Evolutionary conservation across 2,888 invertebrate species (phyloP).

Genomic region (Drosophila siamana): DNA sequence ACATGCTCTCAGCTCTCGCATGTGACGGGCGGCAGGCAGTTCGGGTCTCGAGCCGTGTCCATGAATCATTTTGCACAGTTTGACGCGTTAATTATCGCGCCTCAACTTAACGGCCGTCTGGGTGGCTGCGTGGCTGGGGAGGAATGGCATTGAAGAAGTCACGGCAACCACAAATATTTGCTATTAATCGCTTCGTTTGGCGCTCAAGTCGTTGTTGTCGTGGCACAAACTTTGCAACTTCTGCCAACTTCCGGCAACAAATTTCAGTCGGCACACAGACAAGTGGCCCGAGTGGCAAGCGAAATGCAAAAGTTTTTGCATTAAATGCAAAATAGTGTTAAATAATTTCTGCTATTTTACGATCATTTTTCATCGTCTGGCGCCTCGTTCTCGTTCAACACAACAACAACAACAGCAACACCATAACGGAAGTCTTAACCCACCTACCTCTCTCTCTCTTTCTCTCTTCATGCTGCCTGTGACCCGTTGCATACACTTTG

Average conservation of each 20-base stretch:
- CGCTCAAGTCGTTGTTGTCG: constrained; percentile 52
- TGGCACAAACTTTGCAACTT: constrained; percentile 67
- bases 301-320: constrained; percentile 68
- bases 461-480: not conserved
- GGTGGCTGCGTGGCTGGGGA: not conserved
- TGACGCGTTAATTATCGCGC: constrained; percentile 44
- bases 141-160: constrained; percentile 20
- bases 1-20: not conserved
- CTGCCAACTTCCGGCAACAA: constrained; percentile 70
- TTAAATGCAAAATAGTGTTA: constrained; percentile 78
- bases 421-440: constrained; percentile 59
- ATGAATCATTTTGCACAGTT: constrained; percentile 26
- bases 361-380: constrained; percentile 60
- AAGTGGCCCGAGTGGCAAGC: constrained; percentile 22
- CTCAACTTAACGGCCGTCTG: not conserved
- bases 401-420: not conserved
- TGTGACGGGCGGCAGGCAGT: not conserved
- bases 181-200: constrained; percentile 70
- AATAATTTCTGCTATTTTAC: constrained; percentile 75
- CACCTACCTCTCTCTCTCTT: not conserved
- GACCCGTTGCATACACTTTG: constrained; percentile 7
- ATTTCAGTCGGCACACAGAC: constrained; percentile 54
- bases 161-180: constrained; percentile 45
- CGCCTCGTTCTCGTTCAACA: constrained; percentile 39
- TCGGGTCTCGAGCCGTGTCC: not conserved